Percentiles rank a stretch among this genome's conserved stretches.
phyloP scores from a whole-genome alignment of 2,888 invertebrate species.

The Zeuzera pyrina region DNA sequence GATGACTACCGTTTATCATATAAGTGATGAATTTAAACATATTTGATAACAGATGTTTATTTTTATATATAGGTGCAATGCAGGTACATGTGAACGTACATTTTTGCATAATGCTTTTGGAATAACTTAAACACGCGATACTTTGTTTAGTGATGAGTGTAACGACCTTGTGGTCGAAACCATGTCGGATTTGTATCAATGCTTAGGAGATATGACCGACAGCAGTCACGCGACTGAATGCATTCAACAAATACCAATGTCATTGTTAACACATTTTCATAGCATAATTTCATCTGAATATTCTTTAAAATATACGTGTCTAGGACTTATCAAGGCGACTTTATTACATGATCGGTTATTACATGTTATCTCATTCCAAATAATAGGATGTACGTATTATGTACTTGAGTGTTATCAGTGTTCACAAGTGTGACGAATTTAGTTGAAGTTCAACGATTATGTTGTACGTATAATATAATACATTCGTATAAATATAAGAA shows the following conservation, averaged over 20 bases:
- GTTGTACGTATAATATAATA: slow-evolving; percentile 15
- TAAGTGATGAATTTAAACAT: too few relatives aligned
- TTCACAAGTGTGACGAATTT: slow-evolving; percentile 21
- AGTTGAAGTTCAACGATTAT: slow-evolving; percentile 18
- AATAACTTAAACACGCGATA: too few relatives aligned
- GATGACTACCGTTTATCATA: too few relatives aligned
- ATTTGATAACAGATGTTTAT: too few relatives aligned
- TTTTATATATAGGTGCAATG: too few relatives aligned
- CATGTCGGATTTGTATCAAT: slow-evolving; percentile 36
- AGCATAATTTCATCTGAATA: slow-evolving; percentile 12
- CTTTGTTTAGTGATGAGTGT: slow-evolving; percentile 24
- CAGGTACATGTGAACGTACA: too few relatives aligned
- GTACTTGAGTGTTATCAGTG: slow-evolving; percentile 4
- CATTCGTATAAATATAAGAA: too few relatives aligned
- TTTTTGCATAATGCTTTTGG: too few relatives aligned
- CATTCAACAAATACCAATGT: slow-evolving; percentile 26
- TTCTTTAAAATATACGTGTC: slow-evolving; percentile 1
- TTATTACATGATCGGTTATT: too few relatives aligned
- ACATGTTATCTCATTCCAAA: not conserved
- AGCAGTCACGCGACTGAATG: slow-evolving; percentile 15
- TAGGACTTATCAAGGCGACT: slow-evolving; percentile 9
- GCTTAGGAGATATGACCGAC: slow-evolving; percentile 15
- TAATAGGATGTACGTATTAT: not conserved
- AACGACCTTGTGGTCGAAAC: slow-evolving; percentile 30
- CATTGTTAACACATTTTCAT: slow-evolving; percentile 25